Base-by-base conservation (phyloP, 2,888 invertebrate genomes). In the Parnassius apollo region DNA sequence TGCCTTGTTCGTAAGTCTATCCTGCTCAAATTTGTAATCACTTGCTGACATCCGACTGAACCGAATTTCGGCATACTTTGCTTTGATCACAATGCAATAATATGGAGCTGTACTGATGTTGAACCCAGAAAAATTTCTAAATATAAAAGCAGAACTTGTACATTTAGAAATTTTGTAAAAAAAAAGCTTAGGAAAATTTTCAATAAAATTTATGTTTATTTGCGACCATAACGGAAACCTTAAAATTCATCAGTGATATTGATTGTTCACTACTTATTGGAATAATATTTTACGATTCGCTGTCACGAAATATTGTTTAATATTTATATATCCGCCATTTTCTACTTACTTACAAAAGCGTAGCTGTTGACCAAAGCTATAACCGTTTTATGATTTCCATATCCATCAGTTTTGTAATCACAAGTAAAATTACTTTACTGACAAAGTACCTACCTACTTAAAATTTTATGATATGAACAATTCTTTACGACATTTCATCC, bases 241-340 rank as follows among this genome's bases (percentile, higher is more conserved):
- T 44, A 42, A 54, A 13, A 54, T 53, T 44, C 54, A 18, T 44
- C 51, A 61, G 45, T 35, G 55, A 48, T 42, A 49, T 44, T 61
- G 46, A 57, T 45, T 61, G 52, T 57, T 46, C 42, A 13, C 46
- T 52, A 53, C 46, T 59, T 46, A 58, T 42, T 49, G 44, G 50
- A 44, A 18, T 50, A 44, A 10, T 10, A 46, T 61, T 60, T 59
- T 59, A 59, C 46, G 59, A 46, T 35, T 18, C 18, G 46, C 35
- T 48, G 59, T 53, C 59, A 59, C 59, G 53, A 46, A 59, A 53
- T 53, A 45, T 45, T 46, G 13, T 59, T 46, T 46, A 18, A 53
- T 52, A 53, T 59, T 53, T 46, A 53, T 59, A 42, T 46, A 53
- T 59, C 59, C 53, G 52, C 42, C 53, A 52, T 52, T 54, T 54